A percentile compares a stretch with the other conserved stretches of the same genome.
Evolutionary conservation across 2,113 vertebrate species (phyloP).

Genomic region (Serinus canaria): DNA sequence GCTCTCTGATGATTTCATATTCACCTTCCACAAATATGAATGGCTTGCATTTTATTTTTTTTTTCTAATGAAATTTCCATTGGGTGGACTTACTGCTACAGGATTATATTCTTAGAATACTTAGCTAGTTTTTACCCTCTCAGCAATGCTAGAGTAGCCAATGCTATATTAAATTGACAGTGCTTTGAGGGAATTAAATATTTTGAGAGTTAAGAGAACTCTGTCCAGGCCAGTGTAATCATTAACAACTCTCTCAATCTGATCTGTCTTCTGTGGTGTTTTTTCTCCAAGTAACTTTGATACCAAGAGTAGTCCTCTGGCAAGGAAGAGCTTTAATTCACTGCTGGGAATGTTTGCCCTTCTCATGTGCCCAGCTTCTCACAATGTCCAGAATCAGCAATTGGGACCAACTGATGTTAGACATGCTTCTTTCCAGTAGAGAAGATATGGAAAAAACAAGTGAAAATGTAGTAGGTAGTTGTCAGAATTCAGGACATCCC

Average conservation of each 20-base stretch:
- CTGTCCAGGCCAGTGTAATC: neutral
- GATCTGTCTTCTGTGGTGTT: neutral
- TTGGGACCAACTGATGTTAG: neutral
- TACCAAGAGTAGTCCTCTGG: neutral
- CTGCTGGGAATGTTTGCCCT: neutral
- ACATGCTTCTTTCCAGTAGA: neutral
- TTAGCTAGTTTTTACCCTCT: neutral
- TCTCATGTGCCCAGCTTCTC: neutral
- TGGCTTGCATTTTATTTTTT: neutral
- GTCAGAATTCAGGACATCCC: too few species aligned
- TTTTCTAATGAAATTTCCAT: neutral
- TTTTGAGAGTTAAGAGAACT: neutral
- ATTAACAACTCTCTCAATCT: neutral
- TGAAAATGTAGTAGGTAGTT: neutral
- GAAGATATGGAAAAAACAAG: fast-evolving
- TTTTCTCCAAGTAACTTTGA: neutral
- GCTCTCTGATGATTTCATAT: neutral
- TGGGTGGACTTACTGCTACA: neutral
- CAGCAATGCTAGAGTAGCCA: neutral
- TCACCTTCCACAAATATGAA: neutral
- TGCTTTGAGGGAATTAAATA: slow-evolving; percentile 8
- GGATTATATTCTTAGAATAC: neutral
- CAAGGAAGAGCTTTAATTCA: neutral
- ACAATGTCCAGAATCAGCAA: neutral
- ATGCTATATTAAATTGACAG: neutral